Evolutionary conservation across 2,113 vertebrate species (phyloP).

Genomic region (Quiscalus mexicanus): DNA sequence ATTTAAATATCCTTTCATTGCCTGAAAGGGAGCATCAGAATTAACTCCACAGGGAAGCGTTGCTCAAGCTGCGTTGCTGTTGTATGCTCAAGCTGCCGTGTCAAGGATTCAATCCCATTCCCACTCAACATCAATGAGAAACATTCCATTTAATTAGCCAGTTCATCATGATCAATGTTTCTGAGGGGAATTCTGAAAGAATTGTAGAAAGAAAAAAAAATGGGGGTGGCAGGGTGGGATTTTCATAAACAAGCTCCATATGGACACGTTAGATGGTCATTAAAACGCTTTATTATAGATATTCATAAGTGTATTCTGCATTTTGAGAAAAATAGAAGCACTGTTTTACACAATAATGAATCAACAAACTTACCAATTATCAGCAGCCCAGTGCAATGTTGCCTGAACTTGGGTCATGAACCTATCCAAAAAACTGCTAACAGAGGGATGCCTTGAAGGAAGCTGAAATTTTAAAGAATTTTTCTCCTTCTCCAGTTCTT

Average conservation of each 20-base stretch:
- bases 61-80: slow-evolving; percentile 3
- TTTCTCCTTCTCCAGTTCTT: slow-evolving; percentile 82
- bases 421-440: slow-evolving; percentile 79
- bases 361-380: slow-evolving; percentile 54
- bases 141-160: not conserved
- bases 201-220: not conserved
- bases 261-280: accelerated
- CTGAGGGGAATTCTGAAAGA: not conserved
- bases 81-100: not conserved
- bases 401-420: slow-evolving; percentile 75
- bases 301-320: not conserved
- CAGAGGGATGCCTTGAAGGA: slow-evolving; percentile 83
- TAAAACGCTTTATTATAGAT: not conserved
- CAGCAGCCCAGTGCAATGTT: slow-evolving; percentile 57
- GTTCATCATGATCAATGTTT: not conserved
- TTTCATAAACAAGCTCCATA: not conserved
- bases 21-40: slow-evolving; percentile 19
- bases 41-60: not conserved
- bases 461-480: slow-evolving; percentile 78
- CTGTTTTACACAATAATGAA: not conserved
- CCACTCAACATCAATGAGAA: not conserved
- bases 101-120: not conserved
- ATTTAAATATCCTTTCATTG: slow-evolving; percentile 2
- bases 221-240: accelerated
- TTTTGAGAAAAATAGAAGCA: not conserved